Base-by-base conservation (phyloP, 2,113 vertebrate species). In the Rynchops niger region DNA sequence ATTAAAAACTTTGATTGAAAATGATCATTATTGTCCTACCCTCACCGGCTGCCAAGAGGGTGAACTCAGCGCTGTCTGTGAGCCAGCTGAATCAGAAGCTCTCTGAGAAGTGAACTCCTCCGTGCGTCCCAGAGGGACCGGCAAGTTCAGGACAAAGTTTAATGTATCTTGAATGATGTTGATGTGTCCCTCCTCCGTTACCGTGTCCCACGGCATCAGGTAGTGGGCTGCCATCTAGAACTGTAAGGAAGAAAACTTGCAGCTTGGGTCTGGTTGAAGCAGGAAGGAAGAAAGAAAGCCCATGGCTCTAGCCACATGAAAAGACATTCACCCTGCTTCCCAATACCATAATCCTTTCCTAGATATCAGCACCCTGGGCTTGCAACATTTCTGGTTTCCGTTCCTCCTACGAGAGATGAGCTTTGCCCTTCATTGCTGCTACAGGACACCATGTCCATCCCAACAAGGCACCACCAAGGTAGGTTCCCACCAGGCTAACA, bases 161-260 rank as follows among this genome's bases (percentile, higher is more conserved):
- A 67, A 4, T 1, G 0, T 15, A 5, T 27, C 34, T 77, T 66
- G 84, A 19, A 5, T 32, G 63, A 22, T 0, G 2, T 4, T 52
- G 61, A 9, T 22, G 27, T 38, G 34, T 38, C 59, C 34, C 21
- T 83, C 10, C 27, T 40, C 12, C 25, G n/a, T 15, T 22, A 32
- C 56, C 12, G 32, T 0, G 9, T n/a, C 67, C 76, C 76, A 30
- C 3, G 4, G 88, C 30, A 7, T 6, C 7, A 9, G 65, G 56
- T 0, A 25, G 66, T 4, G 38, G 45, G n/a, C 25, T 76, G 59
- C 18, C n/a, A 43, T 6, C 40, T 30, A 12, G 14, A 47, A 13
- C 5, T 15, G 15, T 2, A 22, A 77, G 29, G 62, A 40, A 36
- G 43, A 27, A 43, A 74, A 38, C 5, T 23, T 18, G 47, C 22